Conservation (phyloP, 2,113 vertebrate species). For the Macrotis lagotis region DNA sequence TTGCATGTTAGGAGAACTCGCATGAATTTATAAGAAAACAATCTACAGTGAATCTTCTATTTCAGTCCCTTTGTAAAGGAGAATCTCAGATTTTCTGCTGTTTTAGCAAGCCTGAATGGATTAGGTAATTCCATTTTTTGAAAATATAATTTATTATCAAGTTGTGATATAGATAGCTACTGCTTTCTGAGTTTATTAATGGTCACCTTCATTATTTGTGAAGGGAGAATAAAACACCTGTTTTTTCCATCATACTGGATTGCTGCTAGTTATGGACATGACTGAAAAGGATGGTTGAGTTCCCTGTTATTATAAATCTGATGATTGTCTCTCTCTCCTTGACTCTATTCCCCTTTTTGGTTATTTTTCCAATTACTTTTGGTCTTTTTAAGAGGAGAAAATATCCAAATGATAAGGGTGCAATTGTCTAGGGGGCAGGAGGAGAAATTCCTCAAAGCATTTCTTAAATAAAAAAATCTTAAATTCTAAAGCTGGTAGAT, state of each 20-base stretch:
- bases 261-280: constrained; percentile 53
- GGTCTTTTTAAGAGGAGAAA: constrained; percentile 70
- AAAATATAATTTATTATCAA: constrained; percentile 64
- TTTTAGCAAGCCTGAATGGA: constrained; percentile 34
- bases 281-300: constrained; percentile 62
- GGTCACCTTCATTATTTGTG: constrained; percentile 65
- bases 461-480: background rate
- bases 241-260: constrained; percentile 54
- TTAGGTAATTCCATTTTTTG: constrained; percentile 64
- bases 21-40: constrained; percentile 43
- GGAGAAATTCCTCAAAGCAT: constrained; percentile 26
- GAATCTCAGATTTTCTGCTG: constrained; percentile 30
- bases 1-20: constrained; percentile 21
- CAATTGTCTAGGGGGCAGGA: background rate
- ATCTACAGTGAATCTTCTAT: constrained; percentile 7
- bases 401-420: constrained; percentile 40
- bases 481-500: constrained; percentile 46
- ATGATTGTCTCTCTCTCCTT: constrained; percentile 69
- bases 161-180: constrained; percentile 67
- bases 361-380: constrained; percentile 73
- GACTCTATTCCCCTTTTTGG: constrained; percentile 73
- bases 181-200: constrained; percentile 63
- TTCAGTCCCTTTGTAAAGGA: constrained; percentile 9
- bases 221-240: constrained; percentile 55
- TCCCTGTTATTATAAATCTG: constrained; percentile 71